Conservation (phyloP, 2,113 vertebrate species). For the Propithecus coquereli region DNA sequence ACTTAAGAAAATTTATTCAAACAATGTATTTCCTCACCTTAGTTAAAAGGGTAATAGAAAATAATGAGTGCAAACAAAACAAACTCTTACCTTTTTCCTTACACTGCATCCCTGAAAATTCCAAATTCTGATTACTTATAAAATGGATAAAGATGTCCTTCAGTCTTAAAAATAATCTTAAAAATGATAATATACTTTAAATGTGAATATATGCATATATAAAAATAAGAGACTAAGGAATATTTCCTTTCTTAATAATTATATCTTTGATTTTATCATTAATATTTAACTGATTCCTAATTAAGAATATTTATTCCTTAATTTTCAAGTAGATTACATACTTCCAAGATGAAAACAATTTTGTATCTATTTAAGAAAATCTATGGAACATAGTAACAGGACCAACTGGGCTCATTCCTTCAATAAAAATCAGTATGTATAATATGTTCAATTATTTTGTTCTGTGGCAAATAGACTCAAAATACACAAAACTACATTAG, state of each 20-base stretch:
- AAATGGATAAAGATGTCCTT: background rate
- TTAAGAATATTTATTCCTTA: conserved; percentile 47
- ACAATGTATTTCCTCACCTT: background rate
- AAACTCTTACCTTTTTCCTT: background rate
- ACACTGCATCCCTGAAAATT: background rate
- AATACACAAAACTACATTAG: background rate
- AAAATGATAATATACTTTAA: conserved; percentile 22
- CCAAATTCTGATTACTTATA: background rate
- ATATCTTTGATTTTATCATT: conserved; percentile 37
- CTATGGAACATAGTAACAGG: conserved; percentile 26
- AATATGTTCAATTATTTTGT: conserved; percentile 12
- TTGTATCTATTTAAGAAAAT: conserved; percentile 24
- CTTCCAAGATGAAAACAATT: conserved; percentile 18
- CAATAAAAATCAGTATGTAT: conserved; percentile 39
- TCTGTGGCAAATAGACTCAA: conserved; percentile 4
- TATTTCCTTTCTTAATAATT: conserved; percentile 28
- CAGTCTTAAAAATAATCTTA: background rate
- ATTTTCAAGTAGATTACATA: conserved; percentile 14
- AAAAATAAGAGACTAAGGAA: background rate
- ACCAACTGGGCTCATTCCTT: background rate
- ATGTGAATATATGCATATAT: background rate
- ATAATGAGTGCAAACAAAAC: background rate
- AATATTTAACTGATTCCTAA: conserved; percentile 45
- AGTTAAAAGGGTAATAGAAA: background rate
- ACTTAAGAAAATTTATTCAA: background rate